Conservation (phyloP, 2,888 invertebrate genomes). For the Archips xylosteana region DNA sequence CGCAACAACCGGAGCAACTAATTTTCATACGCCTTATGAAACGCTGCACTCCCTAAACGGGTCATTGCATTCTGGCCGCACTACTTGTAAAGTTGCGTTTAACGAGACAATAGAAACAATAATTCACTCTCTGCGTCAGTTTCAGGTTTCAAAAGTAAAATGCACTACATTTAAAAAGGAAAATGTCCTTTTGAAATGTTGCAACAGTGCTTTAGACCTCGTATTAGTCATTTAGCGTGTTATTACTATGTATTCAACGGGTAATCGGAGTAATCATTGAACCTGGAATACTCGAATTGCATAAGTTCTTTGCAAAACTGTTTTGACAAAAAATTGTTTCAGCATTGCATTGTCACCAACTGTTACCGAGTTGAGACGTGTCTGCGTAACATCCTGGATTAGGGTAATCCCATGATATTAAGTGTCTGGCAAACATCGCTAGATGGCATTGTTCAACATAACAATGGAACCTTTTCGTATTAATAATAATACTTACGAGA, state of each 20-base stretch:
- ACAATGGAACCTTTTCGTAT: neutral
- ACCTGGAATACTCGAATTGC: conserved; percentile 27
- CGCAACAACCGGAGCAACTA: conserved; percentile 42
- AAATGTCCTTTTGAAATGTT: conserved; percentile 23
- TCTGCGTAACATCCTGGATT: conserved; percentile 10
- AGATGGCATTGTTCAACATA: neutral
- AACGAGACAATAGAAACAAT: conserved; percentile 26
- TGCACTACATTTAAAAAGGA: conserved; percentile 18
- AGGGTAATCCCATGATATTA: neutral
- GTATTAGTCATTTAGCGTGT: conserved; percentile 1
- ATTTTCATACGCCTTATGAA: conserved; percentile 27
- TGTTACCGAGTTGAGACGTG: conserved; percentile 17
- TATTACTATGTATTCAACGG: conserved; percentile 12
- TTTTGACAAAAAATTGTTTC: conserved; percentile 30
- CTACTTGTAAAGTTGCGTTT: conserved; percentile 30
- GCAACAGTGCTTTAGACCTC: conserved; percentile 3
- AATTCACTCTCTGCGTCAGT: conserved; percentile 13
- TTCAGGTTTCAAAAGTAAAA: conserved; percentile 32
- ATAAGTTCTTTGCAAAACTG: conserved; percentile 32
- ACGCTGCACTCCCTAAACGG: conserved; percentile 22
- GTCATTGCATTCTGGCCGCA: conserved; percentile 27
- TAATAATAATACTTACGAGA: neutral
- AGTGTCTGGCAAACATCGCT: neutral
- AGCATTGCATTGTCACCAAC: conserved; percentile 17
- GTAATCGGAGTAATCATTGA: conserved; percentile 24